Evolutionary conservation across 2,797 vertebrate genomes (phyloP).

Genomic region (Propithecus perrieri): DNA sequence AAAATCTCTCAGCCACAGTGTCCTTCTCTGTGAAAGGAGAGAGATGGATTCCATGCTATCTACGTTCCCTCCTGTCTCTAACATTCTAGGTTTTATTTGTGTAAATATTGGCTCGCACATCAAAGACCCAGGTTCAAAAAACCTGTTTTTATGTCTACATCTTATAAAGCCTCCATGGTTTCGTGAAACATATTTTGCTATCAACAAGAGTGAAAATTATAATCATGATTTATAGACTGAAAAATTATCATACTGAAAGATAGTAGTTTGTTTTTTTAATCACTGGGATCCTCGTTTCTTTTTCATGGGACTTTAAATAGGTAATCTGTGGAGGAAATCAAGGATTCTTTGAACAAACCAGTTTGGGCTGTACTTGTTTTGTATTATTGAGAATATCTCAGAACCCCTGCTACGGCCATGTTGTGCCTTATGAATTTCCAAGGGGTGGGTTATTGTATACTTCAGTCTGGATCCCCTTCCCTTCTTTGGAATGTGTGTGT

Average conservation of each 20-base stretch:
- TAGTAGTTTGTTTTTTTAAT: background rate
- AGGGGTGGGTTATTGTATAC: accelerated
- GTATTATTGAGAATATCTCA: background rate
- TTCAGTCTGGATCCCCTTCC: background rate
- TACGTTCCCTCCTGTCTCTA: background rate
- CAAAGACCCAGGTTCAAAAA: slow-evolving; percentile 37
- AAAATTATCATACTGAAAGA: background rate
- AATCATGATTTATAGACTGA: background rate
- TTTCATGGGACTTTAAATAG: background rate
- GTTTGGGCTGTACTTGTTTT: background rate
- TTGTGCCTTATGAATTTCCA: background rate
- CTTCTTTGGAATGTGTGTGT: background rate
- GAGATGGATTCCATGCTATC: background rate
- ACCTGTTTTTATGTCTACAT: background rate
- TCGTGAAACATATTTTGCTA: background rate
- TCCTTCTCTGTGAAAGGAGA: background rate
- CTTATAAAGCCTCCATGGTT: background rate
- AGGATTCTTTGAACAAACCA: background rate
- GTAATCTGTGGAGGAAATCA: background rate
- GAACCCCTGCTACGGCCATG: background rate
- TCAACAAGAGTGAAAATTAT: background rate
- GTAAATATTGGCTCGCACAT: background rate
- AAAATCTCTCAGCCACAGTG: background rate
- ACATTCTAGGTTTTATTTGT: background rate
- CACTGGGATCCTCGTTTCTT: background rate